Percentiles rank a stretch among this genome's conserved stretches.
These are phyloP conservation scores for Tetrax tetrax DNA, from an alignment of 2,113 vertebrate genomes.

Conservation along the genomic window DNA sequence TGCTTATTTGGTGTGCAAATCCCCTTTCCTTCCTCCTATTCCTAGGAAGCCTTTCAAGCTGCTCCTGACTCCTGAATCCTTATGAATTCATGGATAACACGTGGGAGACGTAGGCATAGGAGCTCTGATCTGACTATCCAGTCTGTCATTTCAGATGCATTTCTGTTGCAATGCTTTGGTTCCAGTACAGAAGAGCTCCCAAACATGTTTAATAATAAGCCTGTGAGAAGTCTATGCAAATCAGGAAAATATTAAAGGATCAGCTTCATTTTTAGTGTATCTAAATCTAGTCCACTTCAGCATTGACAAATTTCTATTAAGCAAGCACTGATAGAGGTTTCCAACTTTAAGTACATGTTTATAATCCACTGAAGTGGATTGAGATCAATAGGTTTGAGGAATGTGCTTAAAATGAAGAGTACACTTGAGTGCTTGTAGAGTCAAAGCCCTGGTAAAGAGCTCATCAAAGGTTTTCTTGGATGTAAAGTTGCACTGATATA, in stretches of 20 bases:
- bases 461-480: constrained; percentile 55
- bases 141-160: neutral
- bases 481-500: constrained; percentile 39
- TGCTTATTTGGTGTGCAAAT: neutral
- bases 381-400: constrained; percentile 60
- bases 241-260: constrained; percentile 27
- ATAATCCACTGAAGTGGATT: constrained; percentile 56
- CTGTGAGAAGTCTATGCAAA: neutral
- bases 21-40: neutral
- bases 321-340: constrained; percentile 22
- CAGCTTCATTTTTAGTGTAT: constrained; percentile 20
- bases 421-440: constrained; percentile 41
- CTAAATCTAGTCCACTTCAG: constrained; percentile 64
- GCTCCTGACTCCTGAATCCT: neutral
- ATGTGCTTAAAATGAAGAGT: constrained; percentile 62
- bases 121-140: neutral
- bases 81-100: neutral
- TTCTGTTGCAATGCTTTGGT: neutral
- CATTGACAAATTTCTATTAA: constrained; percentile 45
- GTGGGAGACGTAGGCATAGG: fast-evolving
- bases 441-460: constrained; percentile 20
- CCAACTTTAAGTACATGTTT: constrained; percentile 54
- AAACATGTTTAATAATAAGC: neutral
- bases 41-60: neutral
- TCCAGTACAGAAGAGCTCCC: neutral